Conservation (phyloP, 2,797 vertebrate genomes). For the Saxicola maurus region DNA sequence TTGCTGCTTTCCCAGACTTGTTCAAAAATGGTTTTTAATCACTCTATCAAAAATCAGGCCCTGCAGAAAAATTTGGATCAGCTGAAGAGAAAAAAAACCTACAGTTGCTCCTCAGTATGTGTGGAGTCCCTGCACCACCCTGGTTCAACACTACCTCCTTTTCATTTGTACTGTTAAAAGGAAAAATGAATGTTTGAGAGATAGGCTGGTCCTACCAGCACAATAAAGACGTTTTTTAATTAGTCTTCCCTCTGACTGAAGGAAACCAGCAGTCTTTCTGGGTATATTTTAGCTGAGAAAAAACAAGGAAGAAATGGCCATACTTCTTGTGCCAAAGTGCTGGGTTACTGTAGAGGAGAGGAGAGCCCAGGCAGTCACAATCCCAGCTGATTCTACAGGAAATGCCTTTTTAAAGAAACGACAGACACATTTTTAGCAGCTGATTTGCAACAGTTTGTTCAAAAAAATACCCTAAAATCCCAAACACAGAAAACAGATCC, state of each 20-base stretch:
- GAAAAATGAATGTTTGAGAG: not conserved
- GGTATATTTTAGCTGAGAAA: not conserved
- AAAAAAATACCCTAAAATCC: not conserved
- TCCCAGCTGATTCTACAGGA: not conserved
- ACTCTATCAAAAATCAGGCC: not conserved
- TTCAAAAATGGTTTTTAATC: not conserved
- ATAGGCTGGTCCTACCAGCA: not conserved
- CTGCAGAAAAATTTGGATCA: not conserved
- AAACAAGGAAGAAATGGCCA: not conserved
- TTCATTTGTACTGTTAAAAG: not conserved
- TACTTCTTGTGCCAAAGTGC: not conserved
- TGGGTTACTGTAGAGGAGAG: not conserved
- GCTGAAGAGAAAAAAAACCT: not conserved
- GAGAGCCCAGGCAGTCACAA: not conserved
- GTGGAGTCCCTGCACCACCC: rapidly evolving
- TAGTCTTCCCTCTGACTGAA: not conserved
- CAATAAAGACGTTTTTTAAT: not conserved
- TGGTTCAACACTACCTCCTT: not conserved
- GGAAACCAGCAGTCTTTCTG: not conserved
- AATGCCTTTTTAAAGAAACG: not conserved
- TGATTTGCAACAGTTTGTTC: not conserved
- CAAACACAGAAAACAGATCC: not conserved
- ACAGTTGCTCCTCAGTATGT: not conserved
- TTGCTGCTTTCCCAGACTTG: not conserved
- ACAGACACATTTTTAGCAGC: not conserved